These are phyloP conservation scores for Penaeus monodon DNA, from an alignment of 2,888 invertebrate genomes.

Conservation along the genomic window DNA sequence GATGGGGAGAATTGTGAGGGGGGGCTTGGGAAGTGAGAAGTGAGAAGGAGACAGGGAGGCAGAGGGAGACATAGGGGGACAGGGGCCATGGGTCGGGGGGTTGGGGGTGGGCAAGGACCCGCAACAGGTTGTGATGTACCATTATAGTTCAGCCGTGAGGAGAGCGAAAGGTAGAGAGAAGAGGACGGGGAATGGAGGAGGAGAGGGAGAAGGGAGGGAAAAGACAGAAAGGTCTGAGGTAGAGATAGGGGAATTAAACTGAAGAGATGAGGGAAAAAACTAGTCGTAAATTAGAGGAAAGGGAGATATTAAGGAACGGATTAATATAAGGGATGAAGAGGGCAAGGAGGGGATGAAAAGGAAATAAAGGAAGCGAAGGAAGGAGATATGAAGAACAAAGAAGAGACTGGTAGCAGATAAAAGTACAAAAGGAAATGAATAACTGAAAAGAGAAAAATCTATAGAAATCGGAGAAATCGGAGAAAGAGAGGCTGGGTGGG, in stretches of 20 bases:
- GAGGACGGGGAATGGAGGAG: background rate
- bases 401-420: background rate
- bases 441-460: background rate
- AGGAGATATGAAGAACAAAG: background rate
- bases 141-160: background rate
- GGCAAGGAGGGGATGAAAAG: background rate
- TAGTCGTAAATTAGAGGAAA: too few relatives aligned
- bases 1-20: background rate
- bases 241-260: too few relatives aligned
- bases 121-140: background rate
- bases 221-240: too few relatives aligned
- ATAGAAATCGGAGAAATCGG: too few relatives aligned
- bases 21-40: too few relatives aligned
- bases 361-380: background rate
- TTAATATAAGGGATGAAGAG: background rate
- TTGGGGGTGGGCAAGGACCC: background rate
- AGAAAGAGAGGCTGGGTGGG: too few relatives aligned
- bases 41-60: too few relatives aligned
- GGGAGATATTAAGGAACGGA: too few relatives aligned
- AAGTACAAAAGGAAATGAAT: background rate
- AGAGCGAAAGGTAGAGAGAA: background rate
- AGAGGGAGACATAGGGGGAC: too few relatives aligned
- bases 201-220: too few relatives aligned
- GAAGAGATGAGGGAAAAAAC: too few relatives aligned
- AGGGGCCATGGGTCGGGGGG: too few relatives aligned